Evolutionary conservation across 2,113 vertebrate species (phyloP).

Genomic region (Xyliphius kryptos): DNA sequence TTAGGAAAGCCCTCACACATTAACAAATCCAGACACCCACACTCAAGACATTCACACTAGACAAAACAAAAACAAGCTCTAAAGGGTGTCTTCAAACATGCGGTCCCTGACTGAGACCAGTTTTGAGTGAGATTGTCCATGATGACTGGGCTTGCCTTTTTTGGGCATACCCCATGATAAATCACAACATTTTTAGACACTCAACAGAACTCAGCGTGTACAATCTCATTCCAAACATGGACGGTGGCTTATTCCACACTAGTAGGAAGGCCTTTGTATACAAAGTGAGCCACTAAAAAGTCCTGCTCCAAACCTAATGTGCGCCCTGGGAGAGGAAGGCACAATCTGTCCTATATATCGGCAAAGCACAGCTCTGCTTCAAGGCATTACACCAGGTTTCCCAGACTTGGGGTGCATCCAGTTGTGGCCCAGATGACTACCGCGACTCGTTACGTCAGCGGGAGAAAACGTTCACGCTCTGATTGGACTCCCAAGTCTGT

Average conservation of each 20-base stretch:
- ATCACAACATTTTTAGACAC: not conserved
- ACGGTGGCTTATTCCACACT: constrained; percentile 19
- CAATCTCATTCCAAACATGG: not conserved
- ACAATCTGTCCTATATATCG: constrained; percentile 16
- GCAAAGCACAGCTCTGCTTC: constrained; percentile 50
- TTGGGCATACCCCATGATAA: not conserved
- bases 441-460: constrained; percentile 34
- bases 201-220: constrained; percentile 30
- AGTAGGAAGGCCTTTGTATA: not conserved
- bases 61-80: constrained; percentile 46
- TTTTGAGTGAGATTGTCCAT: constrained; percentile 13
- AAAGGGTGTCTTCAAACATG: constrained; percentile 46
- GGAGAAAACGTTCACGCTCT: constrained; percentile 26
- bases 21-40: constrained; percentile 6
- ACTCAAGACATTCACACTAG: not conserved
- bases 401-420: constrained; percentile 57
- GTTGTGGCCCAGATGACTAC: constrained; percentile 58
- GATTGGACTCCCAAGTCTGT: constrained; percentile 9
- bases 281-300: not conserved
- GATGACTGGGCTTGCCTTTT: constrained; percentile 37
- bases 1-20: constrained; percentile 1
- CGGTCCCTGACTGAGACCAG: constrained; percentile 51
- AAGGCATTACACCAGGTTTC: constrained; percentile 49
- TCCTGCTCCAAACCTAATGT: not conserved
- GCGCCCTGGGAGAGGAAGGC: not conserved